These are phyloP conservation scores for Physella acuta DNA, from an alignment of 1,140 invertebrate genomes.

Conservation along the genomic window DNA sequence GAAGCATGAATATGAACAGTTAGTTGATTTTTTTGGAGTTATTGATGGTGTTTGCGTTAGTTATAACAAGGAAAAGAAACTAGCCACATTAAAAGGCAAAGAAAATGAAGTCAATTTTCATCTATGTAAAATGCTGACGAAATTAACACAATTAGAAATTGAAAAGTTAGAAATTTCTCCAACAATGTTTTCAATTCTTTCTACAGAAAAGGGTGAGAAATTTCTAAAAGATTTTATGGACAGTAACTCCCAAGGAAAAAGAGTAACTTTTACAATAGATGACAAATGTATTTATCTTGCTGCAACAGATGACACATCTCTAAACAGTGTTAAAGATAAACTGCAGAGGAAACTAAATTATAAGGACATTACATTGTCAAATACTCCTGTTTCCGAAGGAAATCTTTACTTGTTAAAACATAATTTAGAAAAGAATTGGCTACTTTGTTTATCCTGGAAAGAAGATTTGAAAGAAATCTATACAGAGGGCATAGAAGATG, in stretches of 20 bases:
- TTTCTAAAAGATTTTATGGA: neutral
- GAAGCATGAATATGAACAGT: no score
- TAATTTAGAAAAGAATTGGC: neutral
- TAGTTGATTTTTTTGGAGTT: no score
- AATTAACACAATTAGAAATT: constrained; percentile 1
- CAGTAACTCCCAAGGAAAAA: neutral
- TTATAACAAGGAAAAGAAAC: no score
- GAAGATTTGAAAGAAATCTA: neutral
- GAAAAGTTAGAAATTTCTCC: neutral
- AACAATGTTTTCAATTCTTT: constrained; percentile 1
- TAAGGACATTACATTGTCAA: neutral
- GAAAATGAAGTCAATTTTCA: neutral
- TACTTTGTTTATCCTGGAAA: neutral
- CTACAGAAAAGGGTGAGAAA: neutral
- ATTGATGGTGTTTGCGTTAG: no score
- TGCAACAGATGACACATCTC: neutral
- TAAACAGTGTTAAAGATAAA: neutral
- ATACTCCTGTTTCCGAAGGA: neutral
- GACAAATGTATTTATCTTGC: neutral
- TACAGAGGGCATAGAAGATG: constrained; percentile 6
- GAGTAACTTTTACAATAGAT: neutral
- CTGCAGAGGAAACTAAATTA: neutral
- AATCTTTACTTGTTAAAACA: neutral
- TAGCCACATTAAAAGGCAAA: no score
- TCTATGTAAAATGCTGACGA: neutral